Evolutionary conservation across 2,888 invertebrate species (phyloP).

Genomic region (Amphipyra berbera): DNA sequence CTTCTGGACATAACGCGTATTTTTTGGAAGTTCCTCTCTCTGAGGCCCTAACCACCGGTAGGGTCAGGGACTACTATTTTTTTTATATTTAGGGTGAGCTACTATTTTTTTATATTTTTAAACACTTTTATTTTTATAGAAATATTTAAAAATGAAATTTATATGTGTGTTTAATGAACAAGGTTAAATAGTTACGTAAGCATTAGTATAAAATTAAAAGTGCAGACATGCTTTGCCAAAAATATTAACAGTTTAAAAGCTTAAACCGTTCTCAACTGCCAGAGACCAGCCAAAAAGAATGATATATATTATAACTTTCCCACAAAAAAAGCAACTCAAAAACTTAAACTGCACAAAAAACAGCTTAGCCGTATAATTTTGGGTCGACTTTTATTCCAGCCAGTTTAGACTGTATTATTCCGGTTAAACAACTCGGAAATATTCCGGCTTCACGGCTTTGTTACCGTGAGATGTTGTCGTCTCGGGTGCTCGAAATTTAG

Average conservation of each 20-base stretch:
- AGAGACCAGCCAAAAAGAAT: constrained; percentile 13
- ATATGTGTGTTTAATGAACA: too few relatives aligned
- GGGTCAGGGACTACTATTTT: too few relatives aligned
- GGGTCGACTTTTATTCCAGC: constrained; percentile 65
- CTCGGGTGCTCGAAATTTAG: constrained; percentile 52
- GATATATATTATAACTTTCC: constrained; percentile 12
- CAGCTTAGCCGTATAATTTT: constrained; percentile 61
- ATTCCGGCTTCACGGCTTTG: constrained; percentile 68
- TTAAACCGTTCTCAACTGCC: constrained; percentile 10
- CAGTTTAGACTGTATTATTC: constrained; percentile 68
- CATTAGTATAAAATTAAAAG: constrained; percentile 1
- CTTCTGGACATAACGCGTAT: too few relatives aligned
- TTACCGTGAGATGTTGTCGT: constrained; percentile 64
- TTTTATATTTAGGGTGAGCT: too few relatives aligned
- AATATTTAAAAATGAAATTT: too few relatives aligned
- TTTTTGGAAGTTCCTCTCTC: too few relatives aligned
- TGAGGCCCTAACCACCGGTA: too few relatives aligned
- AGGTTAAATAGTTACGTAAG: too few relatives aligned
- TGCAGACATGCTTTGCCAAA: background rate
- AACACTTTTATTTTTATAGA: too few relatives aligned
- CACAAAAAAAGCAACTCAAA: constrained; percentile 15
- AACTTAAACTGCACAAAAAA: constrained; percentile 40
- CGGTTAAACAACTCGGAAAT: constrained; percentile 66
- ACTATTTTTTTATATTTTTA: too few relatives aligned
- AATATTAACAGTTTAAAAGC: constrained; percentile 8